A percentile compares a stretch with the other conserved stretches of the same genome.
phyloP scores from a whole-genome alignment of 2,888 invertebrate genomes.

The Bimastos eiseni region DNA sequence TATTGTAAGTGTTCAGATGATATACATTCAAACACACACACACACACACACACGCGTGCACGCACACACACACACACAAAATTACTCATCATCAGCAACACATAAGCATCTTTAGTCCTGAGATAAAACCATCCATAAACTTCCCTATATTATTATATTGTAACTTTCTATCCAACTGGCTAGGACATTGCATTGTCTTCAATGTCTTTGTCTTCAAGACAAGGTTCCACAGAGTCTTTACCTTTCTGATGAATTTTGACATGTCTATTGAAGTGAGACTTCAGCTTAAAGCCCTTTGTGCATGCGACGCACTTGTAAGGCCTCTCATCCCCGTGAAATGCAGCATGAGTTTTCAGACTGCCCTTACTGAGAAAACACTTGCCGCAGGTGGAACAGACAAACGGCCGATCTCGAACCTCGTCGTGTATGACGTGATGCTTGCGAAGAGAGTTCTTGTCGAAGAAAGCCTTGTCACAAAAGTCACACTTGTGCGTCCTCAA shows the following conservation, averaged over 20 bases:
- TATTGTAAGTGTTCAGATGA: no score
- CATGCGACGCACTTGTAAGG: background rate
- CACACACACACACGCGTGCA: no score
- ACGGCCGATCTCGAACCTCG: background rate
- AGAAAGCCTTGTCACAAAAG: background rate
- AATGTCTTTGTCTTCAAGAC: background rate
- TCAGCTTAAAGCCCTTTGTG: slow-evolving; percentile 15
- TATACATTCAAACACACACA: no score
- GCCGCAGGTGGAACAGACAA: background rate
- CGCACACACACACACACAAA: no score
- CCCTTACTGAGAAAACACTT: background rate
- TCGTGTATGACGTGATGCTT: background rate
- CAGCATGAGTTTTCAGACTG: background rate
- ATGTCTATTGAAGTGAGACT: slow-evolving; percentile 16
- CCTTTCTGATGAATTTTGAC: background rate
- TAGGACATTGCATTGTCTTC: background rate
- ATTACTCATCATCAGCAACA: background rate
- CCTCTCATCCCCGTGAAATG: background rate
- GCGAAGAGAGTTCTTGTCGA: slow-evolving; percentile 23
- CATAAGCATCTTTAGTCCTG: background rate
- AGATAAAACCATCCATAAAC: background rate
- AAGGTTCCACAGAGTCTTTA: background rate
- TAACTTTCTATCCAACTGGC: background rate
- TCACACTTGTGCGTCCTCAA: background rate
- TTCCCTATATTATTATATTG: background rate